These are phyloP conservation scores for Stomatorhinus walkeri DNA, from an alignment of 2,797 vertebrate species.

Conservation along the genomic window DNA sequence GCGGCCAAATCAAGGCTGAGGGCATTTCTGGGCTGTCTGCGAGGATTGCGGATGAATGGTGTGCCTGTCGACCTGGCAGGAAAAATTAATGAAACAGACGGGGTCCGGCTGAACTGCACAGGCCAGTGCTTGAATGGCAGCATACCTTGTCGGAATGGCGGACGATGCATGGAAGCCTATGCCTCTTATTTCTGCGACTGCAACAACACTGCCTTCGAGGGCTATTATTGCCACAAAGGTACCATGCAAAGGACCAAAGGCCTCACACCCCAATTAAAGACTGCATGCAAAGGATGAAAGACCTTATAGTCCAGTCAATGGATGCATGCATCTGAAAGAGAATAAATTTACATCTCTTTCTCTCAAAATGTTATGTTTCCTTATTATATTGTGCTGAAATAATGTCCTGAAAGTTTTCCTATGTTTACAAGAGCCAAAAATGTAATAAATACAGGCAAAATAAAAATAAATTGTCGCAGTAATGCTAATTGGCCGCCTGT, in stretches of 20 bases:
- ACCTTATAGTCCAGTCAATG: neutral
- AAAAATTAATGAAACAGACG: conserved; percentile 80
- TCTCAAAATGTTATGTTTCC: neutral
- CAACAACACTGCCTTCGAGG: conserved; percentile 85
- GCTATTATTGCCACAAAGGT: conserved; percentile 91
- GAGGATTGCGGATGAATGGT: conserved; percentile 85
- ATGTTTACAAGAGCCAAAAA: neutral
- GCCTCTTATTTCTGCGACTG: conserved; percentile 92
- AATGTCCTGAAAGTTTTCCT: neutral
- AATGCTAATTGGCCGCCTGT: neutral
- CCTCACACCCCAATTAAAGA: neutral
- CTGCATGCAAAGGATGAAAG: neutral
- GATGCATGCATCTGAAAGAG: neutral
- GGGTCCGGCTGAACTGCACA: conserved; percentile 83
- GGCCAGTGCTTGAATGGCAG: conserved; percentile 79
- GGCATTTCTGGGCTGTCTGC: conserved; percentile 86
- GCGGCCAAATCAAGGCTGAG: conserved; percentile 78
- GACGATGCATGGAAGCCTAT: conserved; percentile 88
- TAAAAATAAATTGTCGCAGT: neutral
- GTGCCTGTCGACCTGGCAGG: conserved; percentile 84
- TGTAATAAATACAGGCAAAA: neutral
- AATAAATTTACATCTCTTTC: neutral
- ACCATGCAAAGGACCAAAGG: neutral
- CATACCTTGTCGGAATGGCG: conserved; percentile 84
- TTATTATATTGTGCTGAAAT: neutral